Base-by-base conservation (phyloP, 2,888 invertebrate genomes). In the Dusona sp. region DNA sequence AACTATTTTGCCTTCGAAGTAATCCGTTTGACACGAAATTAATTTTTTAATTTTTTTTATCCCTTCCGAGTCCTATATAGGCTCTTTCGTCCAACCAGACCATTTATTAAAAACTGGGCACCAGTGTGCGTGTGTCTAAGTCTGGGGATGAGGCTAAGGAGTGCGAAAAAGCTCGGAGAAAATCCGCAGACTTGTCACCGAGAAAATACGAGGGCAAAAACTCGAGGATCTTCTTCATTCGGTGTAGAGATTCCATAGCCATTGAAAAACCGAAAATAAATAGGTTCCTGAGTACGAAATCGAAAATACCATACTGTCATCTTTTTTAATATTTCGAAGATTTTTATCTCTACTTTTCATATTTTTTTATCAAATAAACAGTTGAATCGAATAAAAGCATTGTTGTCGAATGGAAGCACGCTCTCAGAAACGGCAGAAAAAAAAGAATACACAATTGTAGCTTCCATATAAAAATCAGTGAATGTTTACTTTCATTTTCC, bases 11-110 rank as follows among this genome's bases (percentile, higher is more conserved):
- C 25, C 70, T 13, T 13, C 38, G 22, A 13, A 68, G 48, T 78
- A 61, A 70, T 70, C 29, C 77, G 70, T 57, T 86, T 79, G 84
- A 84, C 84, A 79, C 45, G 78, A 78, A 73, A 84, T 81, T 86
- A 70, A 84, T 79, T 81, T 78, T 75, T 70, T 64, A 19, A 22
- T 72, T 73, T 38, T 67, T 38, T 67, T 38, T 38, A 6, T 2
- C 3, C 19, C 33, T 72, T 51, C 36, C 9, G 6, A 33, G 29
- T 33, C 11, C 33, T n/a, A 7, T 11, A 54, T 54, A 48, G 51
- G 51, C 51, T 33, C 29, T 48, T 33, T 6, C 72, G n/a, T 33
- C n/a, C 51, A n/a, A 51, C 33, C 19, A 48, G 36, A 36, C 3
- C 19, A 57, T 57, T 25, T 25, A 57, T 57, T 57, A 57, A 57